These are phyloP conservation scores for Idris sp. DNA, from an alignment of 1,140 invertebrate species.

Conservation along the genomic window DNA sequence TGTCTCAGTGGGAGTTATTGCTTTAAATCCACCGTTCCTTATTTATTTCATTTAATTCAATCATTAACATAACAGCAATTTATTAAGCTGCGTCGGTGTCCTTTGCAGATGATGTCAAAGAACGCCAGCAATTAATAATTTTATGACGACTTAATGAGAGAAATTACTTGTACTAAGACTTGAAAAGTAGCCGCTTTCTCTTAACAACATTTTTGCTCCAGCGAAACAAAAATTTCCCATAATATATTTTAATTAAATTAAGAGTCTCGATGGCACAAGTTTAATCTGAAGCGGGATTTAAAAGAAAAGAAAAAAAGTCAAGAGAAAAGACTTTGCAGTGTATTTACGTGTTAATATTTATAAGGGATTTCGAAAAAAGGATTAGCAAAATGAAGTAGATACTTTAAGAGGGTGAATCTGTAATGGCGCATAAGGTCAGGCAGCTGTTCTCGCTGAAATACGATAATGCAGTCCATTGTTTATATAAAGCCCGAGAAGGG, in stretches of 20 bases:
- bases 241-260: neutral
- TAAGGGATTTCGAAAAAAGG: conserved; percentile 52
- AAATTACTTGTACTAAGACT: conserved; percentile 2
- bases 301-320: conserved; percentile 10
- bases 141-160: conserved; percentile 11
- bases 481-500: conserved; percentile 41
- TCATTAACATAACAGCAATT: conserved; percentile 15
- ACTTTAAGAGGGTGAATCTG: conserved; percentile 51
- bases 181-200: no score
- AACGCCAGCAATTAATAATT: conserved; percentile 16
- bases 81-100: neutral
- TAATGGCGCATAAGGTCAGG: conserved; percentile 53
- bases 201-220: no score
- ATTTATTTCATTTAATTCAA: conserved; percentile 15
- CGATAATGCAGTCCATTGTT: conserved; percentile 52
- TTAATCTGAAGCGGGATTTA: neutral
- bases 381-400: conserved; percentile 47
- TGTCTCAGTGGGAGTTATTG: conserved; percentile 1
- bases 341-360: conserved; percentile 56
- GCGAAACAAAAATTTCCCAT: neutral
- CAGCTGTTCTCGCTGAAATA: conserved; percentile 47
- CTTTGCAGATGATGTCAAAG: conserved; percentile 8
- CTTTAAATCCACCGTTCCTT: conserved; percentile 10
- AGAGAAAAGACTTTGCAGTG: conserved; percentile 5
- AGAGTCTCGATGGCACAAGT: neutral